Percentiles rank a stretch among this genome's conserved stretches.
Evolutionary conservation across 2,113 vertebrate genomes (phyloP).

Genomic region (Rhinoderma darwinii): DNA sequence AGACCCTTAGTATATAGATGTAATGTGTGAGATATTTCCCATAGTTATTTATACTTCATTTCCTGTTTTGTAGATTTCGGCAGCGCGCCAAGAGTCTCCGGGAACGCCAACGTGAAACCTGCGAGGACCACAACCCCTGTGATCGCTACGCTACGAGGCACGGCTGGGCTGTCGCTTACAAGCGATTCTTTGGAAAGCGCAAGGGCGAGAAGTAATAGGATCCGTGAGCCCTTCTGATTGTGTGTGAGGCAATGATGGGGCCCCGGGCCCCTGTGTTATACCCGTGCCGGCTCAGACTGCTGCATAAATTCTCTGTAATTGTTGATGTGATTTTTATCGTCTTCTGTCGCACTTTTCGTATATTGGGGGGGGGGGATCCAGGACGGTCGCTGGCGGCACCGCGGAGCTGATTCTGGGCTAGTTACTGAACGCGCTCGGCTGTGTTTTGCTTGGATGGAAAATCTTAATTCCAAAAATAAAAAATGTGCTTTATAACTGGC

Average conservation of each 20-base stretch:
- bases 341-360: constrained; percentile 19
- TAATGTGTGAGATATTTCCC: not conserved
- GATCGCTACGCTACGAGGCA: constrained; percentile 74
- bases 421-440: not conserved
- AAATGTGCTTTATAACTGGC: constrained; percentile 39
- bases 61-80: constrained; percentile 66
- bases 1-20: not conserved
- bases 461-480: constrained; percentile 47
- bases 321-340: not conserved
- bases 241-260: not conserved
- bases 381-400: not conserved
- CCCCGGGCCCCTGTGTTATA: not conserved
- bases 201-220: constrained; percentile 58
- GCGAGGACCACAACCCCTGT: constrained; percentile 85
- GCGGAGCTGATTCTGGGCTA: not conserved
- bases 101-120: constrained; percentile 83
- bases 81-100: constrained; percentile 72
- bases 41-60: not conserved
- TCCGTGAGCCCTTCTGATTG: not conserved
- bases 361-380: no score
- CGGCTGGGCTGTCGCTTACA: constrained; percentile 81
- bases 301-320: not conserved
- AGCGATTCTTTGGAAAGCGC: constrained; percentile 74
- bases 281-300: not conserved
- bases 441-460: constrained; percentile 17